A percentile compares a stretch with the other conserved stretches of the same genome.
Conservation (phyloP, 2,888 invertebrate genomes). For the Enoplolaimus lenunculus region DNA sequence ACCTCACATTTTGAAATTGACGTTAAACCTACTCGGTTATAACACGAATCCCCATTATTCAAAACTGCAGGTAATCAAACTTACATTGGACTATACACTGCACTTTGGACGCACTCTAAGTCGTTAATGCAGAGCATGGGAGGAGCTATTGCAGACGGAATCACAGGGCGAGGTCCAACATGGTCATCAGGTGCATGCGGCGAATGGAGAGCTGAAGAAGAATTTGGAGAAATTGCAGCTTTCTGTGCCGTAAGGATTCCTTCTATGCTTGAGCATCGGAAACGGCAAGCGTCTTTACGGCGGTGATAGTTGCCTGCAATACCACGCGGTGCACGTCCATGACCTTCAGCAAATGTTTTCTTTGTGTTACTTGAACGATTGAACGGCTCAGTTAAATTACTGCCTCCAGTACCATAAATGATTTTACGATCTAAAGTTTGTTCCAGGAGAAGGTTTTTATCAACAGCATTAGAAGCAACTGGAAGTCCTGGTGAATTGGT, state of each 20-base stretch:
- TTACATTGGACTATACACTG: not conserved
- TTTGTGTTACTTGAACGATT: not conserved
- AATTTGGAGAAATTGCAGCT: too few species aligned
- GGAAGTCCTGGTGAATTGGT: not conserved
- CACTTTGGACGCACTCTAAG: not conserved
- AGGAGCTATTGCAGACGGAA: not conserved
- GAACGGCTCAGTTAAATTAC: too few species aligned
- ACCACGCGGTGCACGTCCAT: not conserved
- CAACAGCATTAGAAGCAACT: too few species aligned
- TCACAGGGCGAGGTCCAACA: not conserved
- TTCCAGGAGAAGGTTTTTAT: too few species aligned
- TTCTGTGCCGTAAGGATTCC: too few species aligned
- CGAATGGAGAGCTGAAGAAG: not conserved
- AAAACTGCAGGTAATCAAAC: too few species aligned
- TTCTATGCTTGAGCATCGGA: too few species aligned
- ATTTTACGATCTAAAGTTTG: not conserved
- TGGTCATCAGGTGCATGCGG: not conserved
- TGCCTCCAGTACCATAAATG: too few species aligned
- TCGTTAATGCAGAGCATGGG: not conserved
- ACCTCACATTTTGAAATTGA: too few species aligned
- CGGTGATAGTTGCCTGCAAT: not conserved
- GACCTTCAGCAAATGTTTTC: not conserved
- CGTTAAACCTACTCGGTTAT: too few species aligned
- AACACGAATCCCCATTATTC: too few species aligned
- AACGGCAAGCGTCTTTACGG: not conserved